Evolutionary conservation across 1,140 invertebrate species (phyloP).

Genomic region (Penaeus indicus): DNA sequence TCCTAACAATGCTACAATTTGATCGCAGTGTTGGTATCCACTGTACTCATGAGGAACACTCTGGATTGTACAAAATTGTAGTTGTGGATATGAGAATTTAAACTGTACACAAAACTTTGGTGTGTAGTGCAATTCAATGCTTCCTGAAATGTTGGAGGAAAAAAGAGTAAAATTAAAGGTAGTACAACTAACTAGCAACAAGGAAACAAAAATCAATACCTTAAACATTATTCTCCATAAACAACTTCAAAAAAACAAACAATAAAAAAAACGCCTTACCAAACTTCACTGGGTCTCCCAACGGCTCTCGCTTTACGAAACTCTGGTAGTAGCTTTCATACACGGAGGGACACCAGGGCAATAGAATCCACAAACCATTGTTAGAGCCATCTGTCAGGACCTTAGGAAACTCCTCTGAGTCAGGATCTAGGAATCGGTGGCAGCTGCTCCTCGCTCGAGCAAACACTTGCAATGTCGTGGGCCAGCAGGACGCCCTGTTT

Average conservation of each 20-base stretch:
- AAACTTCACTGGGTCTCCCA: conserved; percentile 74
- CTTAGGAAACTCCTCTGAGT: conserved; percentile 75
- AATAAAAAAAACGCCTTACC: conserved; percentile 70
- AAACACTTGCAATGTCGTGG: conserved; percentile 80
- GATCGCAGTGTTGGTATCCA: conserved; percentile 76
- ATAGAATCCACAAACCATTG: conserved; percentile 83
- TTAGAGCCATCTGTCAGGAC: conserved; percentile 70
- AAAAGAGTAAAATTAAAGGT: not conserved
- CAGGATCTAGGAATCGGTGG: conserved; percentile 71
- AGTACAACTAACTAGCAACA: not conserved
- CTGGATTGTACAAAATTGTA: conserved; percentile 79
- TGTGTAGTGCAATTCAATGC: conserved; percentile 77
- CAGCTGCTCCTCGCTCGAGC: conserved; percentile 77
- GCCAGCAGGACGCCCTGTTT: conserved; percentile 79
- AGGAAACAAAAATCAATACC: not conserved
- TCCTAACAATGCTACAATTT: conserved; percentile 80
- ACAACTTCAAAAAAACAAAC: not conserved
- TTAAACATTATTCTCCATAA: not conserved
- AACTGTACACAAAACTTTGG: conserved; percentile 74
- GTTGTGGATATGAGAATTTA: conserved; percentile 84
- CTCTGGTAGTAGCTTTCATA: conserved; percentile 80
- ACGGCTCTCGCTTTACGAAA: conserved; percentile 74
- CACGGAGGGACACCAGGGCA: conserved; percentile 91
- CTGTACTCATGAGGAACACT: conserved; percentile 75
- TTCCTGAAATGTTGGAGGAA: conserved; percentile 66